Evolutionary conservation across 2,888 invertebrate genomes (phyloP), one percentile per base, ranked within the genome.

Genomic region (Antheraea assamensis): DNA sequence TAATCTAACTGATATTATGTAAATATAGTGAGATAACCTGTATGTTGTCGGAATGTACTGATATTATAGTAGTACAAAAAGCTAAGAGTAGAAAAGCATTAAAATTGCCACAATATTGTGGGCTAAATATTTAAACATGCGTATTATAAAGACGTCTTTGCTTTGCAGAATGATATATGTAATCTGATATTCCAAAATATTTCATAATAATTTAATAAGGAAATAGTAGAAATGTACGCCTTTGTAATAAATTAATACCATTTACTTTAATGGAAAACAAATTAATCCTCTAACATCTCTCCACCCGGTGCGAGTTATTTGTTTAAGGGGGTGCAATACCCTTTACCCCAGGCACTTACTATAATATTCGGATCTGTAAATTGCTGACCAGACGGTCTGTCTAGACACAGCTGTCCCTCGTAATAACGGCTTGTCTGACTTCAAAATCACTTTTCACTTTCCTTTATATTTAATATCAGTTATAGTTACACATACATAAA

Each of bases 401-500:
- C 74, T 74, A 74, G 74, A 74, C 74, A 42, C 42, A 71, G 66
- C 66, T 74, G 71, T 73, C 42, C 13, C 31, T 49, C 70, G 68
- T 52, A 55, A 35, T 61, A 58, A 24, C 24, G 30, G 47, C 47
- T 24, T 31, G 71, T 64, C 66, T 52, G 30, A 66, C 73, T 73
- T 74, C 27, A 31, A 55, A 52, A 68, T 66, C 52, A 21, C 68
- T 68, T 68, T 68, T 4, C n/a, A 35, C n/a, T 35, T 64, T 30
- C 30, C 30, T 17, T 64, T 30, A 15, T 30, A 64, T 64, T 64
- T 30, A 64, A 64, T 64, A 64, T 3, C 61, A 13, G 17, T 64
- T 64, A 64, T 30, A 64, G 58, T 24, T 58, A 58, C 58, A 58
- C 24, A 58, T 24, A 42, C 42, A 42, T 42, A 42, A 42, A 42